Evolutionary conservation across 2,888 invertebrate genomes (phyloP).

Genomic region (Drosophila monieri): DNA sequence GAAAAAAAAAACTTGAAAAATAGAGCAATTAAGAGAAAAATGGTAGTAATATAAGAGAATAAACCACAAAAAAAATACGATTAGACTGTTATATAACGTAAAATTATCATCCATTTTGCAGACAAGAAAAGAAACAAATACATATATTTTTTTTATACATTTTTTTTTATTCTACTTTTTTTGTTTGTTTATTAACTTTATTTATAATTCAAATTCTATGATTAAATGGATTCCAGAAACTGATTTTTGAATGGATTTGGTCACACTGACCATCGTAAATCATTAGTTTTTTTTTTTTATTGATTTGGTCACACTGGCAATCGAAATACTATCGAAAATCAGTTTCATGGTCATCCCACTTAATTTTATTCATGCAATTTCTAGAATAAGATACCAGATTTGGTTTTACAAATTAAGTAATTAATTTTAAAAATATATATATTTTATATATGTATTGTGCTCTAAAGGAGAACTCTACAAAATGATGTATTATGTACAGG

Average conservation of each 20-base stretch:
- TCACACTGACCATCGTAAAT: not conserved
- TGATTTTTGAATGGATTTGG: not conserved
- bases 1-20: not conserved
- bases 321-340: constrained; percentile 1
- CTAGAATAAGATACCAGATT: constrained; percentile 28
- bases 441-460: constrained; percentile 8
- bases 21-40: constrained; percentile 7
- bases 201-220: constrained; percentile 10
- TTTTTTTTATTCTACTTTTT: constrained; percentile 15
- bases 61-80: constrained; percentile 11
- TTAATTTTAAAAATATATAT: constrained; percentile 4
- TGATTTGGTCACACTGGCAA: not conserved
- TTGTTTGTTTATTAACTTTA: constrained; percentile 7
- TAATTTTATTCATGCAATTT: constrained; percentile 25
- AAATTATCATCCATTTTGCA: constrained; percentile 22
- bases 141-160: constrained; percentile 9
- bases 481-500: constrained; percentile 31
- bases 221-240: constrained; percentile 1
- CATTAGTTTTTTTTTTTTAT: not conserved
- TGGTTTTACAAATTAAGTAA: constrained; percentile 1
- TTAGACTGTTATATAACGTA: constrained; percentile 7
- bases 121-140: constrained; percentile 23
- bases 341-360: not conserved
- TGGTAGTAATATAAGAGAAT: not conserved
- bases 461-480: constrained; percentile 26